These are phyloP conservation scores for Antheraea yamamai DNA, from an alignment of 2,888 invertebrate genomes.

Conservation along the genomic window DNA sequence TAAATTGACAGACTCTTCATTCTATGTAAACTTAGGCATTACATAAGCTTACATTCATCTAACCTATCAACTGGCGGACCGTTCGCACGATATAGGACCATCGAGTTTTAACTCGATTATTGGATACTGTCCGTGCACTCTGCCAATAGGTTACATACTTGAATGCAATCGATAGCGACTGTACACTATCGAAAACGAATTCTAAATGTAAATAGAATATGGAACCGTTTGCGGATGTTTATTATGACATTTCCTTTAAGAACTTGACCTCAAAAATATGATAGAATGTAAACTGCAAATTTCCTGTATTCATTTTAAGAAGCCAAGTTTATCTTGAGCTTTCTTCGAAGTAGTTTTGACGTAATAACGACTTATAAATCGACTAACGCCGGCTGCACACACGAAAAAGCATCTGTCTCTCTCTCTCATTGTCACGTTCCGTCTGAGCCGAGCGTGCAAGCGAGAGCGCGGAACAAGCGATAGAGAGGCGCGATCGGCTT, in stretches of 20 bases:
- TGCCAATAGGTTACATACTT: constrained; percentile 18
- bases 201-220: neutral
- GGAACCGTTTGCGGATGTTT: neutral
- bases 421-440: too few species aligned
- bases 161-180: neutral
- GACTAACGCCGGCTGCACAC: too few species aligned
- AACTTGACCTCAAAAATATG: too few species aligned
- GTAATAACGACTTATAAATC: too few species aligned
- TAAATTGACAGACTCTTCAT: neutral
- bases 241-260: neutral
- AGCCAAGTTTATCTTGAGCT: too few species aligned
- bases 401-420: too few species aligned
- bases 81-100: constrained; percentile 22
- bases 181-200: neutral
- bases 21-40: neutral
- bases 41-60: constrained; percentile 10
- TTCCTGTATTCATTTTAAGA: too few species aligned
- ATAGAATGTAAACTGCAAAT: too few species aligned
- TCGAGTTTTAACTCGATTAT: constrained; percentile 32
- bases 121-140: constrained; percentile 21
- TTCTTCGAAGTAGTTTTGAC: too few species aligned
- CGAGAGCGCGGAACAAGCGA: too few species aligned
- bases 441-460: too few species aligned
- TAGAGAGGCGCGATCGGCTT: too few species aligned
- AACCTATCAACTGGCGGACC: neutral